Conservation (phyloP, 2,888 invertebrate species). For the Aporophyla lueneburgensis region DNA sequence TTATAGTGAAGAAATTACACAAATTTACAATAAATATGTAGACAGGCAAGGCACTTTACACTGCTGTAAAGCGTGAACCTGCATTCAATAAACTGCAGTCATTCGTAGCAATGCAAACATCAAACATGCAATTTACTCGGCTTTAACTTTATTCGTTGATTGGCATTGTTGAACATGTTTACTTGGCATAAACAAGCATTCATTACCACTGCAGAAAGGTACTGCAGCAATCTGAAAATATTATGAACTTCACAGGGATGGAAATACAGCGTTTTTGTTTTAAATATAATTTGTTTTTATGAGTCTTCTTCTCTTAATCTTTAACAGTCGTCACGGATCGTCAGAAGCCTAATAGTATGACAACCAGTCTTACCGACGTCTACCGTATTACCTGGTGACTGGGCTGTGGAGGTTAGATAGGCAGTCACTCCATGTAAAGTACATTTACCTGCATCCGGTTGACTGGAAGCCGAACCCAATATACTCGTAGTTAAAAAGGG, state of each 20-base stretch:
- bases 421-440: too few relatives aligned
- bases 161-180: constrained; percentile 51
- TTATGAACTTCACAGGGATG: neutral
- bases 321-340: too few relatives aligned
- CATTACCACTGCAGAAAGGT: constrained; percentile 42
- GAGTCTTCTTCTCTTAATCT: too few relatives aligned
- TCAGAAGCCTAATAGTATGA: too few relatives aligned
- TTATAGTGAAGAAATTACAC: neutral
- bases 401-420: too few relatives aligned
- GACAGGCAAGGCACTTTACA: constrained; percentile 25
- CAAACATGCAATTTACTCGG: constrained; percentile 46
- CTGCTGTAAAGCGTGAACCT: constrained; percentile 27
- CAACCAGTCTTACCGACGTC: too few relatives aligned
- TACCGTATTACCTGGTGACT: too few relatives aligned
- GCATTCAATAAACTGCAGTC: constrained; percentile 48
- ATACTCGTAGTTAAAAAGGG: too few relatives aligned
- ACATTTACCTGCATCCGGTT: too few relatives aligned
- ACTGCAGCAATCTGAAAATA: constrained; percentile 33
- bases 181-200: constrained; percentile 45
- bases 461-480: too few relatives aligned
- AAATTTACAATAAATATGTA: neutral
- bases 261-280: neutral
- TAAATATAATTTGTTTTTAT: too few relatives aligned
- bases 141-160: constrained; percentile 49
- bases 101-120: constrained; percentile 42